Percentiles rank a stretch among this genome's conserved stretches.
These are phyloP conservation scores for Catajapyx aquilonaris DNA, from an alignment of 1,140 invertebrate species.

Conservation along the genomic window DNA sequence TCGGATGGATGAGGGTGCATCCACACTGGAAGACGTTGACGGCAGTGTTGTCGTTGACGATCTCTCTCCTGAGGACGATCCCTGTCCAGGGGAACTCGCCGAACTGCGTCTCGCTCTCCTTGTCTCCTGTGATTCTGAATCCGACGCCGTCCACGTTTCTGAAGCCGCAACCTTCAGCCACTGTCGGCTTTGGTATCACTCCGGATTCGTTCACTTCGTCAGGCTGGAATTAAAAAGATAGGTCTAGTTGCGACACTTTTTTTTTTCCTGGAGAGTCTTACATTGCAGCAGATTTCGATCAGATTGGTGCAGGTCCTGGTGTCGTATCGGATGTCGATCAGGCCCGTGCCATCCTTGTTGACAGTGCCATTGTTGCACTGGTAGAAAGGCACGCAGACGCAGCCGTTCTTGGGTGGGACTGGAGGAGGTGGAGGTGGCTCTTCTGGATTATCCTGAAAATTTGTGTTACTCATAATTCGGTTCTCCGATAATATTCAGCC, in stretches of 20 bases:
- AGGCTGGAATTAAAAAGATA: conserved; percentile 31
- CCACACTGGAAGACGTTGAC: conserved; percentile 51
- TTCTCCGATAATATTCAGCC: no score
- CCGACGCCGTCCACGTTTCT: conserved; percentile 44
- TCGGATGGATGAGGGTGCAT: conserved; percentile 44
- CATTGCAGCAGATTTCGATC: not conserved
- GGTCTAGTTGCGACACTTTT: conserved; percentile 34
- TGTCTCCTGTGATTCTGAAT: conserved; percentile 39
- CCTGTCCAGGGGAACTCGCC: conserved; percentile 45
- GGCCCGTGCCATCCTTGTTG: conserved; percentile 40
- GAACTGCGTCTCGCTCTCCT: conserved; percentile 34
- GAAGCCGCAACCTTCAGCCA: conserved; percentile 35
- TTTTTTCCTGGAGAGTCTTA: conserved; percentile 17
- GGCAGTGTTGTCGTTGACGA: conserved; percentile 23
- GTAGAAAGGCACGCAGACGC: conserved; percentile 41
- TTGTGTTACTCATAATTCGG: no score
- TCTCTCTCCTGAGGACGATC: conserved; percentile 40
- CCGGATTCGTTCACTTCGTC: conserved; percentile 10
- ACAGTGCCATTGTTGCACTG: conserved; percentile 40
- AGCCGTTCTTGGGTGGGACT: conserved; percentile 13
- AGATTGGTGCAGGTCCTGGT: conserved; percentile 7
- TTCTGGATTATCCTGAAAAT: no score
- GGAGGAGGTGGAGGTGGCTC: no score
- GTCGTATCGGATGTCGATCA: conserved; percentile 48
- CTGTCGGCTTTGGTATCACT: conserved; percentile 7